Conservation (phyloP, 2,797 vertebrate genomes). For the Falco peregrinus region DNA sequence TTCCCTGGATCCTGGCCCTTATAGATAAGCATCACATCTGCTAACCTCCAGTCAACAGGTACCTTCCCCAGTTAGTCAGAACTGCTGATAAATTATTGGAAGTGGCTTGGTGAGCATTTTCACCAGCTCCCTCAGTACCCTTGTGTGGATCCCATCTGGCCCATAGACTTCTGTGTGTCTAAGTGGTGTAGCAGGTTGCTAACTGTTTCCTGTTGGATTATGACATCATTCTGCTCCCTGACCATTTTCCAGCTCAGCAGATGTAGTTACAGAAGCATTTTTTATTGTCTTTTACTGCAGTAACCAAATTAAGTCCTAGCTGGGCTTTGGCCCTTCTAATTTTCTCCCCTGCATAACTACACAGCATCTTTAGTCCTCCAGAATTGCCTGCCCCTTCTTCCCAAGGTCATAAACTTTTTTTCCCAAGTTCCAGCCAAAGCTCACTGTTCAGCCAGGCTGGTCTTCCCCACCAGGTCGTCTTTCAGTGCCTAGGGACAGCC, state of each 20-base stretch:
- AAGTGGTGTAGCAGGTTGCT: not conserved
- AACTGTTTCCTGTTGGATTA: not conserved
- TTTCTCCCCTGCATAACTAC: not conserved
- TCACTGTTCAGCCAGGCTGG: not conserved
- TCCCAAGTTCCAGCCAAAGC: not conserved
- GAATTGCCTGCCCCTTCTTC: not conserved
- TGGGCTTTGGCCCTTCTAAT: not conserved
- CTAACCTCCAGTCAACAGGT: not conserved
- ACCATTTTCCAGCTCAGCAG: not conserved
- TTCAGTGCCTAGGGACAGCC: not conserved
- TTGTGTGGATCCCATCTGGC: not conserved
- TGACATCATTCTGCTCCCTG: not conserved
- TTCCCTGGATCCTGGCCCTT: not conserved
- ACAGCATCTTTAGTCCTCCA: not conserved
- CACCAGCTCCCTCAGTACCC: not conserved
- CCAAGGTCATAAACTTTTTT: not conserved
- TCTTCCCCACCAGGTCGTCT: not conserved
- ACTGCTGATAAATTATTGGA: not conserved
- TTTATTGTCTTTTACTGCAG: not conserved
- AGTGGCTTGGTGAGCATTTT: not conserved
- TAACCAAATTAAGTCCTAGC: not conserved
- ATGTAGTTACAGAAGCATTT: not conserved
- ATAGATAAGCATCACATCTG: too few species aligned
- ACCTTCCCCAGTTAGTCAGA: not conserved
- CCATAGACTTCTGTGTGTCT: not conserved